These are phyloP conservation scores for Iphiclides podalirius DNA, from an alignment of 2,888 invertebrate species.

Conservation along the genomic window DNA sequence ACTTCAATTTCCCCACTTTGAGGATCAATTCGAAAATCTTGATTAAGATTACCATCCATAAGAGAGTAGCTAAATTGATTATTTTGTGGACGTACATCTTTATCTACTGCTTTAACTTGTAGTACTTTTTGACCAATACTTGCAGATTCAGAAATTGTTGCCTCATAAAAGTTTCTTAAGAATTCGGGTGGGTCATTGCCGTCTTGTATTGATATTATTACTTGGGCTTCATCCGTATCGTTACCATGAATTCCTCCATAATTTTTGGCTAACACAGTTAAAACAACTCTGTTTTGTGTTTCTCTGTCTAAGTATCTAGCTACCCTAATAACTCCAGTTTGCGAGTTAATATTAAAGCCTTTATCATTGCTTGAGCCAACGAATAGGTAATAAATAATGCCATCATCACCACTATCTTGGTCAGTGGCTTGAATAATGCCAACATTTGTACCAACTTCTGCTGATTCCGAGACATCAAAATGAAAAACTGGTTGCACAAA, in stretches of 20 bases:
- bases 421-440: conserved; percentile 94
- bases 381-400: conserved; percentile 93
- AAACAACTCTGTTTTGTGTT: conserved; percentile 92
- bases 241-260: conserved; percentile 95
- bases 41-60: conserved; percentile 89
- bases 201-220: conserved; percentile 95
- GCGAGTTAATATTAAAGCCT: conserved; percentile 92
- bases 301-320: conserved; percentile 91
- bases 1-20: conserved; percentile 92
- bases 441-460: conserved; percentile 90
- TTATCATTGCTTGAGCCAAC: conserved; percentile 95
- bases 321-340: conserved; percentile 91
- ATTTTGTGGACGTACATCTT: conserved; percentile 93
- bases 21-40: conserved; percentile 93
- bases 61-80: conserved; percentile 96
- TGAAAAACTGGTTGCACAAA: conserved; percentile 94
- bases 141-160: conserved; percentile 90
- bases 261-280: conserved; percentile 97
- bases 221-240: conserved; percentile 96
- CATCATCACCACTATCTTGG: conserved; percentile 93
- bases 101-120: conserved; percentile 92
- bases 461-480: conserved; percentile 95
- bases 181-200: conserved; percentile 98
- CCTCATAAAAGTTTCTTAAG: conserved; percentile 87
- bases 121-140: conserved; percentile 85